phyloP scores from a whole-genome alignment of 2,888 invertebrate genomes.

The Ceratothoa steindachneri region DNA sequence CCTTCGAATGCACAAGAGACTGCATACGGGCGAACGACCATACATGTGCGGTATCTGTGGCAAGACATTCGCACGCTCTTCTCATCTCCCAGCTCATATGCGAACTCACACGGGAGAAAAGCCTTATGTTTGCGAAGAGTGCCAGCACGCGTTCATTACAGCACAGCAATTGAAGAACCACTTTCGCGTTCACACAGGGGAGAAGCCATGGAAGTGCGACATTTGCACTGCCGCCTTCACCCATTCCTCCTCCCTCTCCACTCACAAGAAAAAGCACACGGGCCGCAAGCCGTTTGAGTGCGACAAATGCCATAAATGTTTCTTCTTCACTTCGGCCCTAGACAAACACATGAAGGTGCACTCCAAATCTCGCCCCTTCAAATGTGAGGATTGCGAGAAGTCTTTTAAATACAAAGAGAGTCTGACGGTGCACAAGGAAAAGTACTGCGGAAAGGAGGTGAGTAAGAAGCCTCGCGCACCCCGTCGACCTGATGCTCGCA shows the following conservation, averaged over 20 bases:
- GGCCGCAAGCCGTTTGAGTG: conserved; percentile 44
- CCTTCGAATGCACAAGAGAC: conserved; percentile 42
- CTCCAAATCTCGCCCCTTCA: conserved; percentile 43
- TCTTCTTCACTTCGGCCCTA: conserved; percentile 46
- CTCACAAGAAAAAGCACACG: conserved; percentile 47
- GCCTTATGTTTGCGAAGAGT: conserved; percentile 41
- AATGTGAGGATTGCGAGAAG: conserved; percentile 43
- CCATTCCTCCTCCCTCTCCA: conserved; percentile 46
- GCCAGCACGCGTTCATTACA: conserved; percentile 46
- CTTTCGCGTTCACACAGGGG: conserved; percentile 45
- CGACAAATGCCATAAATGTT: conserved; percentile 41
- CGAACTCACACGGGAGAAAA: conserved; percentile 47
- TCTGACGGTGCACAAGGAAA: conserved; percentile 45
- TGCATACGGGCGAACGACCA: conserved; percentile 44
- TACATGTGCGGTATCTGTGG: conserved; percentile 48
- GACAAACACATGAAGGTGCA: conserved; percentile 47
- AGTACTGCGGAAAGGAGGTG: conserved; percentile 43
- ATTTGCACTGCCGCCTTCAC: conserved; percentile 45
- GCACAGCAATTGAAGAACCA: conserved; percentile 47
- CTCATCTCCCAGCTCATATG: conserved; percentile 47
- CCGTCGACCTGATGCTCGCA: conserved; percentile 42
- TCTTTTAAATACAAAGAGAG: conserved; percentile 47
- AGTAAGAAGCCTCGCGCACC: conserved; percentile 45
- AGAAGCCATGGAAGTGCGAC: conserved; percentile 47
- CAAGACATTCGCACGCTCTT: conserved; percentile 43